Evolutionary conservation across 1,140 invertebrate species (phyloP).

Genomic region (Panagrolaimus sp.): DNA sequence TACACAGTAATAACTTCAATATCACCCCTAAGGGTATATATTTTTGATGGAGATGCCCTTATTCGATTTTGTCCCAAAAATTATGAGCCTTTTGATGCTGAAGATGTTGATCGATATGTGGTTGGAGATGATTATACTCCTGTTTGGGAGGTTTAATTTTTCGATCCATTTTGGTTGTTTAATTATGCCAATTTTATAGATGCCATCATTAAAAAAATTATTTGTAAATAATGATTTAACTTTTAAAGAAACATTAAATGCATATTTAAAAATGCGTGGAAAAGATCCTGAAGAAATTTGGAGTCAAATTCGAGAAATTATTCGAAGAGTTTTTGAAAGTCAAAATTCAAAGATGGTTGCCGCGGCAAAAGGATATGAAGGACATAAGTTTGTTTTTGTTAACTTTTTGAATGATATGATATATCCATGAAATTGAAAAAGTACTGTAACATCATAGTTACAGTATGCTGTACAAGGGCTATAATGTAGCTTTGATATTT

Average conservation of each 20-base stretch:
- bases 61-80: constrained; percentile 80
- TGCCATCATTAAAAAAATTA: constrained; percentile 74
- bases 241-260: constrained; percentile 81
- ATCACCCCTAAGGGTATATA: constrained; percentile 79
- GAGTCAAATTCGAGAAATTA: constrained; percentile 74
- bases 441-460: constrained; percentile 46
- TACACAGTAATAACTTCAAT: constrained; percentile 86
- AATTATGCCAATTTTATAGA: constrained; percentile 49
- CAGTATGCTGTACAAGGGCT: too few relatives aligned
- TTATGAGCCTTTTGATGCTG: constrained; percentile 82
- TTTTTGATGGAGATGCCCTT: constrained; percentile 74
- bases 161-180: neutral
- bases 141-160: constrained; percentile 84
- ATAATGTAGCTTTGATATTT: too few relatives aligned
- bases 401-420: too few relatives aligned
- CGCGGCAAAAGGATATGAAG: neutral
- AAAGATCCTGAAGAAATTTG: constrained; percentile 72
- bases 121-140: constrained; percentile 89
- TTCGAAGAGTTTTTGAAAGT: constrained; percentile 69
- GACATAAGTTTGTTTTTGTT: neutral
- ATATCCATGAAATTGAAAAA: too few relatives aligned
- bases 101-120: constrained; percentile 80
- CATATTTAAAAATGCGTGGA: constrained; percentile 68
- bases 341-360: constrained; percentile 64
- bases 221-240: constrained; percentile 73